Base-by-base conservation (phyloP, 2,888 invertebrate species). In the Lagria hirta region DNA sequence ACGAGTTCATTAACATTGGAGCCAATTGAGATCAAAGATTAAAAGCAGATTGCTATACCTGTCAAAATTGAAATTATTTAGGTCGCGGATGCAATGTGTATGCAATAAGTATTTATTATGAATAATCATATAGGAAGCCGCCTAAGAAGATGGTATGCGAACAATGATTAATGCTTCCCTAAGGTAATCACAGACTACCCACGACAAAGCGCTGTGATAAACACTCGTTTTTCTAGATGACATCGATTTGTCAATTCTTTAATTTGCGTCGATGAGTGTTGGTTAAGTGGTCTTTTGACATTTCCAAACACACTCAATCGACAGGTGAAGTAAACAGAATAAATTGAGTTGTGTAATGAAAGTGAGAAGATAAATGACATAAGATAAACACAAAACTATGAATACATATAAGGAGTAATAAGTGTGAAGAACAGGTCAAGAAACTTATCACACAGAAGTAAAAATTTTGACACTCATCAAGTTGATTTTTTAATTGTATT, bases 161-260 rank as follows among this genome's bases (percentile, higher is more conserved):
- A 45, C 40, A 43, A 47, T 49, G 55, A 56, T 56, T 49, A 51
- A 56, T 56, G 49, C 33, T 50, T 46, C 48, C 49, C 49, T 48
- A 24, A 36, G 51, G 52, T 51, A 41, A 28, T 36, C 38, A 27
- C 45, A 36, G 35, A n/a, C 54, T 43, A 35, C 51, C 55, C 45
- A 55, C 55, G 34, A 29, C 28, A 12, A 36, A 20, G 23, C 29
- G 12, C 20, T 14, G 23, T 14, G 8, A 14, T 35, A 26, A 35
- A 35, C 48, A 50, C 46, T 37, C 35, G 45, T 51, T 51, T 47
- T 48, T 36, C 18, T 33, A 40, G 38, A 38, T 52, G 54, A 54
- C 54, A 54, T 45, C 43, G 28, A 47, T 54, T 50, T 52, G 38
- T 38, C 38, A 14, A 38, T 23, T 30, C 7, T 48, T 51, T 51